Base-by-base conservation (phyloP, 2,888 invertebrate species). In the Helobdella robusta region DNA sequence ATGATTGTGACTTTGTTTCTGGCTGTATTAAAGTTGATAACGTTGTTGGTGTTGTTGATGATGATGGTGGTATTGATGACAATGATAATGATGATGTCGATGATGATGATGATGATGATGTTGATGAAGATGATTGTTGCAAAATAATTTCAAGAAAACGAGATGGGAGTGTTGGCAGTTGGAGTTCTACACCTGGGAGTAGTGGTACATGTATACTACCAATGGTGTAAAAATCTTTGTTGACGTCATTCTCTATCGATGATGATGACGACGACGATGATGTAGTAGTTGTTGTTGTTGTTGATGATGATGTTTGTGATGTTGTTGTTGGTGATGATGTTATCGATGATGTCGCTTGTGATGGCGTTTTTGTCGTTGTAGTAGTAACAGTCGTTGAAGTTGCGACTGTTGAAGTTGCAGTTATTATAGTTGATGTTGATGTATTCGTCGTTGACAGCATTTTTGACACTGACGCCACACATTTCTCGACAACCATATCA, bases 381-480 rank as follows among this genome's bases (percentile, higher is more conserved):
- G 5, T 50, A 23, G 5, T 18, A 8, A 18, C 6, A 4, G 6
- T 50, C 25, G 6, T 50, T 50, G 50, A 23, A 23, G 50, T 50
- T n/a, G n/a, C 25, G n/a, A 8, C 25, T 50, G 50, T 50, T 50
- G n/a, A 8, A 6, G 25, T 50, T 50, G n/a, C 25, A 23, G n/a
- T 50, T 50, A 18, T 50, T 50, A 18, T 50, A 8, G 5, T 50
- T 50, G 25, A 23, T 50, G n/a, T 4, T 8, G 25, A 5, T 50
- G n/a, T 50, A 6, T 6, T 40, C 11, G 15, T 86, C 84, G 65
- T 86, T n/a, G n/a, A n/a, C n/a, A n/a, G n/a, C n/a, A n/a, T n/a
- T n/a, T n/a, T n/a, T n/a, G n/a, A n/a, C n/a, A n/a, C n/a, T n/a
- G n/a, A n/a, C n/a, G n/a, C n/a, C n/a, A n/a, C n/a, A n/a, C n/a